Evolutionary conservation across 2,888 invertebrate species (phyloP).

Genomic region (Aleiodes alternator): DNA sequence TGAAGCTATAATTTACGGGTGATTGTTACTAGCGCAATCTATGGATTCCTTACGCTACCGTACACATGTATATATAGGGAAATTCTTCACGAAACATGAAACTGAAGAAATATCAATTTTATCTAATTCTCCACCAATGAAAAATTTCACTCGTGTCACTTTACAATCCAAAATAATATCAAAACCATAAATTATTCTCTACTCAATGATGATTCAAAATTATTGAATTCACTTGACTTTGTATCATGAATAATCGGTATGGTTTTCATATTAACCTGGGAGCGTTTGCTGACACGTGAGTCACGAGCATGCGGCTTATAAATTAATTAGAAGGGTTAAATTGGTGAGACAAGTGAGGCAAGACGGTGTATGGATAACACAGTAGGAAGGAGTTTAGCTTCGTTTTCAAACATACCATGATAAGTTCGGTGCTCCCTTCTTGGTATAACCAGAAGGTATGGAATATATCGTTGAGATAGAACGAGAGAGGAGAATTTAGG

Average conservation of each 20-base stretch:
- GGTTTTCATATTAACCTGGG: conserved; percentile 46
- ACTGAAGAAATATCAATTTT: no score
- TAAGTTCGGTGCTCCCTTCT: conserved; percentile 27
- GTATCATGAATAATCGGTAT: conserved; percentile 40
- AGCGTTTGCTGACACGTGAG: conserved; percentile 50
- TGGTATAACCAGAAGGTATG: conserved; percentile 22
- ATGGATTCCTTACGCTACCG: conserved; percentile 70
- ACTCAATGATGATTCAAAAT: not conserved
- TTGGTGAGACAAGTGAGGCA: conserved; percentile 59
- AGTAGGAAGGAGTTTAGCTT: not conserved
- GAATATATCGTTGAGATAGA: conserved; percentile 16
- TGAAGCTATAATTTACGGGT: conserved; percentile 76
- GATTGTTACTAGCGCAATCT: conserved; percentile 75
- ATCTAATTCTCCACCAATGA: no score
- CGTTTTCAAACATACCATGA: conserved; percentile 22
- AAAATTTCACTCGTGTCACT: not conserved
- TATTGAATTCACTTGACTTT: conserved; percentile 31
- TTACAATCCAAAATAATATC: conserved; percentile 3
- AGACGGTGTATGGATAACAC: conserved; percentile 29
- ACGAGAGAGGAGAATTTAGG: not conserved
- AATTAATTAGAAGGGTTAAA: conserved; percentile 72
- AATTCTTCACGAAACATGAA: conserved; percentile 47
- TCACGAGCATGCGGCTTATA: conserved; percentile 60
- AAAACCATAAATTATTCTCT: conserved; percentile 3
- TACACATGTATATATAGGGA: conserved; percentile 45